Evolutionary conservation across 2,888 invertebrate genomes (phyloP), one percentile per base, ranked within the genome.

Genomic region (Eupsilia transversa): DNA sequence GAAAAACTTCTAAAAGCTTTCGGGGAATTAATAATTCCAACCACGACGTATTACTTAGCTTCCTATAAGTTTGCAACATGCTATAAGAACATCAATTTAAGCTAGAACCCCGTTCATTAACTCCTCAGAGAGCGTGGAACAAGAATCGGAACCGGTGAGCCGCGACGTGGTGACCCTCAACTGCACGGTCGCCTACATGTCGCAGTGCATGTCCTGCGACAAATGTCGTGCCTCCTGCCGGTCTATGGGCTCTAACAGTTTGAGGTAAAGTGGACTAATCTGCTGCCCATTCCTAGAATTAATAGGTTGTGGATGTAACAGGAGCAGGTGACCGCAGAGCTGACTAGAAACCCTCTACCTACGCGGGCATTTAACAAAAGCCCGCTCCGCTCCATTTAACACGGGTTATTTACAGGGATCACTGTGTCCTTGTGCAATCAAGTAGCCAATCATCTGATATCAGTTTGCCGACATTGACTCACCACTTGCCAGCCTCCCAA

Each of bases 141-240:
- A 97, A 83, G 97, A 97, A 66, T 94, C 97, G 10, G 97, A 97
- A 87, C 96, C 97, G 0, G 89, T 97, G 56, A 97, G 96, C 87
- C 97, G 97, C 27, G 97, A 97, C 90, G 95, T 97, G 68, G 96
- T 97, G 76, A 98, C 98, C 3, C 96, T 98, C 17, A 99, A 99
- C 95, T 99, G 99, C 93, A 99, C 99, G 0, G 99, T 99, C 12
- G 98, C 98, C 0, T 99, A 98, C 94, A 97, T 99, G 97, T 97
- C 98, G 49, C 98, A 98, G 90, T 99, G 99, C 92, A 98, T 98
- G 97, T 98, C 99, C 2, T 97, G 98, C 96, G 97, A 98, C 92
- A 99, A 99, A 93, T 99, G 99, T 92, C 97, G 97, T 86, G 97
- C 97, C 66, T 97, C 98, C 38, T 99, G 99, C 91, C 96, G 97